Conservation (phyloP, 2,113 vertebrate species). For the Alectura lathami region DNA sequence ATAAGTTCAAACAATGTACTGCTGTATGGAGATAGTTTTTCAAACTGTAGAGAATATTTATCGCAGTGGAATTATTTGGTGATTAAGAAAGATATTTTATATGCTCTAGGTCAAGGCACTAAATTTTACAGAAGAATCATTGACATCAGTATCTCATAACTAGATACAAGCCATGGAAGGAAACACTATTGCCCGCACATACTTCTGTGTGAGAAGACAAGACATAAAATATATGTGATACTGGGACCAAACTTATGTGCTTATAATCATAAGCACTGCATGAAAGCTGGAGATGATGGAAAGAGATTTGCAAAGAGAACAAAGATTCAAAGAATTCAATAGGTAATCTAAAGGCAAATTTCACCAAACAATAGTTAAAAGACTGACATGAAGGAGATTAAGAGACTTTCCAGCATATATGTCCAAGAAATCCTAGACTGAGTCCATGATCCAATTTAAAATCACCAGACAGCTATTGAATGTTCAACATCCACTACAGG, state of each 20-base stretch:
- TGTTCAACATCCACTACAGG: neutral
- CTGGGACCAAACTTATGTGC: neutral
- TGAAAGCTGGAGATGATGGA: neutral
- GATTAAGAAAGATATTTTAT: neutral
- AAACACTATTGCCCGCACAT: neutral
- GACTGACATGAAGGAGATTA: neutral
- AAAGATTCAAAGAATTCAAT: neutral
- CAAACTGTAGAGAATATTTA: neutral
- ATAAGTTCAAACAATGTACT: neutral
- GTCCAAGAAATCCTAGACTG: neutral
- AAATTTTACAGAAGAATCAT: neutral
- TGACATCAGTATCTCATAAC: accelerated
- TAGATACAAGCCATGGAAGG: neutral
- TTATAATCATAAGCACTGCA: neutral
- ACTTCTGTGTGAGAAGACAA: neutral
- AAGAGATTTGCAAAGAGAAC: neutral
- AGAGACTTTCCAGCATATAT: neutral
- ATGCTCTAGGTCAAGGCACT: neutral
- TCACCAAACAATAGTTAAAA: neutral
- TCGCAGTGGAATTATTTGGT: neutral
- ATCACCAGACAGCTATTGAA: neutral
- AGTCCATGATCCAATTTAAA: neutral
- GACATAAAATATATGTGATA: neutral
- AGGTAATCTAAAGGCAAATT: neutral
- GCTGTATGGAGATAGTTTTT: neutral